Conservation (phyloP, 1,140 invertebrate species). For the Gonatopus flavifemur region DNA sequence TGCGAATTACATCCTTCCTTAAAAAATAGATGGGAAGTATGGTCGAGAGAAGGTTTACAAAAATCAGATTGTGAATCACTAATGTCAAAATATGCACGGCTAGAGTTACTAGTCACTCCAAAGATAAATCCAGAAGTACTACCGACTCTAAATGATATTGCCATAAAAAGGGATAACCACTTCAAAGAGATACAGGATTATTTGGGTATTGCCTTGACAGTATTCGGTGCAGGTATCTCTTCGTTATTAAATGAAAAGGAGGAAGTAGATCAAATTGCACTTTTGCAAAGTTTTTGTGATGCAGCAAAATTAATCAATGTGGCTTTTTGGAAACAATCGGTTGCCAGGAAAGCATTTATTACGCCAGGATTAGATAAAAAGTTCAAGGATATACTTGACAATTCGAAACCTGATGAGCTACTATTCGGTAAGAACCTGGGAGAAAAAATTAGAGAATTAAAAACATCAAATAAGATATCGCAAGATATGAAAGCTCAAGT, state of each 20-base stretch:
- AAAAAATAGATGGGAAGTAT: not conserved
- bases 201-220: not conserved
- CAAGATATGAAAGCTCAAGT: conserved; percentile 1
- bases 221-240: not conserved
- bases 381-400: conserved; percentile 2
- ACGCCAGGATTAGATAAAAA: conserved; percentile 9
- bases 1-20: too few relatives aligned
- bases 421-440: conserved; percentile 4
- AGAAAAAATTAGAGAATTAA: conserved; percentile 11
- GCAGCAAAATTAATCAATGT: not conserved
- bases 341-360: conserved; percentile 11
- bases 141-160: not conserved
- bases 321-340: not conserved
- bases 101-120: not conserved
- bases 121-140: conserved; percentile 5
- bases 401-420: conserved; percentile 9
- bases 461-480: not conserved
- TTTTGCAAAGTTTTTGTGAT: not conserved
- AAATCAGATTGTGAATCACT: not conserved
- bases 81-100: not conserved
- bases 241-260: not conserved
- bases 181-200: conserved; percentile 2
- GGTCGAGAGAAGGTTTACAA: not conserved
- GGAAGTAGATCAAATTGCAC: not conserved
- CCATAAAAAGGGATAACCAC: not conserved